Evolutionary conservation across 2,113 vertebrate genomes (phyloP).

Genomic region (Amblyopsis rosae): DNA sequence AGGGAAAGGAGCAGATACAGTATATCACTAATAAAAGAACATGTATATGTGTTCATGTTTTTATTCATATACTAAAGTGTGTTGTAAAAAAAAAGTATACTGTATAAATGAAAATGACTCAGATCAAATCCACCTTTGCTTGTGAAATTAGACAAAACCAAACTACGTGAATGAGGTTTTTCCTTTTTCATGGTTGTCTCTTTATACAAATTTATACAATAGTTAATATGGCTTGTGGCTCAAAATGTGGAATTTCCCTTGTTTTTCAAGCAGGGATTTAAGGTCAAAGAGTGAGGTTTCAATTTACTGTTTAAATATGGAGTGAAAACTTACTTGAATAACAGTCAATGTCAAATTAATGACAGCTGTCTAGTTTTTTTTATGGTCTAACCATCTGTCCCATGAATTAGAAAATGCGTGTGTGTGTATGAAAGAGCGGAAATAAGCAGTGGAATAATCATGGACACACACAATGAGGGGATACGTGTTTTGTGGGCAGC

Average conservation of each 20-base stretch:
- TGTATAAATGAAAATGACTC: too few relatives aligned
- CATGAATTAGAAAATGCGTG: slow-evolving; percentile 42
- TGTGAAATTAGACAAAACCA: too few relatives aligned
- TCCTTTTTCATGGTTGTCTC: slow-evolving; percentile 6
- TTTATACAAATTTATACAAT: slow-evolving; percentile 4
- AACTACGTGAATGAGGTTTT: background rate
- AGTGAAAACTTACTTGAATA: slow-evolving; percentile 10
- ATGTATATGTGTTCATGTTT: too few relatives aligned
- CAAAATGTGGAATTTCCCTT: slow-evolving; percentile 26
- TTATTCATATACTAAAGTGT: too few relatives aligned
- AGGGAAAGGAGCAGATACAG: slow-evolving; percentile 6
- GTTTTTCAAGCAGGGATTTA: background rate
- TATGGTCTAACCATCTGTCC: slow-evolving; percentile 55
- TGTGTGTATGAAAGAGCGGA: slow-evolving; percentile 24
- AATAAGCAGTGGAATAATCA: slow-evolving; percentile 42
- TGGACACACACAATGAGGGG: slow-evolving; percentile 12
- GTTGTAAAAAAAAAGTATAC: too few relatives aligned
- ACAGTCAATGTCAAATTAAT: slow-evolving; percentile 45
- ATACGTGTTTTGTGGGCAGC: slow-evolving; percentile 16
- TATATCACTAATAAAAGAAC: background rate
- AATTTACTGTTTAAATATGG: slow-evolving; percentile 45
- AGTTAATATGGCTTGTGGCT: slow-evolving; percentile 18
- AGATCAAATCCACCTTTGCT: too few relatives aligned
- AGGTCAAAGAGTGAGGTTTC: slow-evolving; percentile 27
- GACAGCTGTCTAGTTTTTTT: slow-evolving; percentile 48